Evolutionary conservation across 1,140 invertebrate genomes (phyloP).

Genomic region (Megalopta genalis): DNA sequence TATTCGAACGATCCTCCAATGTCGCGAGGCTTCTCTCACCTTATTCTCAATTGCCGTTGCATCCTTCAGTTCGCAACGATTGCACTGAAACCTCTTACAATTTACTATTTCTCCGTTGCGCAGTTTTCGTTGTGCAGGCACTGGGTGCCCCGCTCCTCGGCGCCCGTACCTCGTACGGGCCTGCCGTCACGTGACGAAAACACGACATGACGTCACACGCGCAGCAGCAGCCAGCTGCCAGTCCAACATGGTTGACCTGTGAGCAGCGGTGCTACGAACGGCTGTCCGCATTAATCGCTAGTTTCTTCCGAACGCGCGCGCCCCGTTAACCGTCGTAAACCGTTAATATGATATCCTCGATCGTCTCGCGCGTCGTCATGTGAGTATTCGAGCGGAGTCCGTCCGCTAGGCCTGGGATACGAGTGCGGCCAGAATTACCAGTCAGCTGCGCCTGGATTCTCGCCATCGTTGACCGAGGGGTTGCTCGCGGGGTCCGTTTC

Average conservation of each 20-base stretch:
- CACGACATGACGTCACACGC: conserved; percentile 75
- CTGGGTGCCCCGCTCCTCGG: neutral
- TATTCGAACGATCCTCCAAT: too few relatives aligned
- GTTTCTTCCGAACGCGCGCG: conserved; percentile 64
- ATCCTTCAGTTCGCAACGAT: too few relatives aligned
- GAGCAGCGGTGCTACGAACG: conserved; percentile 72
- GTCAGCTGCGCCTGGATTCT: conserved; percentile 37
- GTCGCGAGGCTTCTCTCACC: neutral
- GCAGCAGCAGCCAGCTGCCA: conserved; percentile 74
- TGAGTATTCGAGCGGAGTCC: conserved; percentile 80
- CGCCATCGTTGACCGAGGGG: conserved; percentile 51
- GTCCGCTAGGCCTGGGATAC: neutral
- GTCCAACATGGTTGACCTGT: conserved; percentile 77
- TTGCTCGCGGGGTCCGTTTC: conserved; percentile 11
- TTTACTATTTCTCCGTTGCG: too few relatives aligned
- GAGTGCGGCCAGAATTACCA: neutral
- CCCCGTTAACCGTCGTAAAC: conserved; percentile 46
- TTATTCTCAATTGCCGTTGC: neutral
- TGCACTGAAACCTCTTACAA: too few relatives aligned
- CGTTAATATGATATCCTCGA: conserved; percentile 86
- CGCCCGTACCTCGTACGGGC: conserved; percentile 25
- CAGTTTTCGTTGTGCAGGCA: too few relatives aligned
- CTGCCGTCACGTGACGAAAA: conserved; percentile 78
- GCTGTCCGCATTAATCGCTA: conserved; percentile 68
- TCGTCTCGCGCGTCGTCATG: conserved; percentile 87